phyloP scores from a whole-genome alignment of 2,797 vertebrate species.

The Anniella stebbinsi region DNA sequence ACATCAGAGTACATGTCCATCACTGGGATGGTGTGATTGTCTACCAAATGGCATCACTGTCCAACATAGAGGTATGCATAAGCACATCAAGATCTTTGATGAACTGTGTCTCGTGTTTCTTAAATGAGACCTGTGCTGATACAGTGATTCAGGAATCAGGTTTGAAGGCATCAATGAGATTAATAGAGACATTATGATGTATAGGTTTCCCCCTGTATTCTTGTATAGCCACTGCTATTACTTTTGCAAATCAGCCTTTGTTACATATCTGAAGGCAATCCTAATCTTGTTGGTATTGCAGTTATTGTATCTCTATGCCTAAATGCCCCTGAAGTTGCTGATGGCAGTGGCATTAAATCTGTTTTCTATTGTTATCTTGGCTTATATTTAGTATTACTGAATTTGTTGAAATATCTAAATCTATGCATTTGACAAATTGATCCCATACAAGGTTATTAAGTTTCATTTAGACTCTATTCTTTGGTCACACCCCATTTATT shows the following conservation, averaged over 20 bases:
- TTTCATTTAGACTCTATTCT: conserved; percentile 30
- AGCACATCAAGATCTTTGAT: not conserved
- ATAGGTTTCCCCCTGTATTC: not conserved
- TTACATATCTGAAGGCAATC: not conserved
- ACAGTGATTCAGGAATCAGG: not conserved
- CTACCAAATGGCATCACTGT: not conserved
- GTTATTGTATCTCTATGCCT: conserved; percentile 10
- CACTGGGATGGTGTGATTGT: not conserved
- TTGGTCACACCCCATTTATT: conserved; percentile 28
- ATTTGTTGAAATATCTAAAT: not conserved
- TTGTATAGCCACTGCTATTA: not conserved
- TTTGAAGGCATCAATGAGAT: not conserved
- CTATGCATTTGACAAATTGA: conserved; percentile 7
- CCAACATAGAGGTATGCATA: not conserved
- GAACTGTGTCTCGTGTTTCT: not conserved
- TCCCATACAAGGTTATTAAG: not conserved
- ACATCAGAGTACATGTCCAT: not conserved
- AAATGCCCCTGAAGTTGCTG: conserved; percentile 5
- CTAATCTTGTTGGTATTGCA: not conserved
- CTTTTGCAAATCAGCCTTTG: conserved; percentile 1
- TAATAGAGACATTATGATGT: not conserved
- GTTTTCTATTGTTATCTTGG: not conserved
- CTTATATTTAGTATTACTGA: not conserved
- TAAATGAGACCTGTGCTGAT: not conserved
- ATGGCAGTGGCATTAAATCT: not conserved